Evolutionary conservation across 2,888 invertebrate genomes (phyloP).

Genomic region (Trimorus sp.): DNA sequence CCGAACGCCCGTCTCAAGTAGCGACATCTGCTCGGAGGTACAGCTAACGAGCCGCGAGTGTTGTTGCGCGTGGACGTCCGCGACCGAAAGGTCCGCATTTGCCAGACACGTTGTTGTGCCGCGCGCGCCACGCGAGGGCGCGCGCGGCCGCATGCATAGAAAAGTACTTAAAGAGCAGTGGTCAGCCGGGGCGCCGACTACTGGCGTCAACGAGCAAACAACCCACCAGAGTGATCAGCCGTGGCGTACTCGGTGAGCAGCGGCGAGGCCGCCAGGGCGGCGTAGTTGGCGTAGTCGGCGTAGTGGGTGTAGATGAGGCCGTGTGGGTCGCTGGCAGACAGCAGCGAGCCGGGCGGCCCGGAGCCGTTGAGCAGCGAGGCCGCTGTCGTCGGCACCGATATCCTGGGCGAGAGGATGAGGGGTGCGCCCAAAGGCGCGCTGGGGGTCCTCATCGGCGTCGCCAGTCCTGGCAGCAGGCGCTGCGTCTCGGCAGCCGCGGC

Average conservation of each 20-base stretch:
- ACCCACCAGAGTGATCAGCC: conserved; percentile 98
- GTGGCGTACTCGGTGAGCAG: conserved; percentile 91
- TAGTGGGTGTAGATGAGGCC: conserved; percentile 94
- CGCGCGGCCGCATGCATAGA: conserved; percentile 46
- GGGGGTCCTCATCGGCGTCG: conserved; percentile 85
- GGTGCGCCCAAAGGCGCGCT: conserved; percentile 94
- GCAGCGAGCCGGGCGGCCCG: conserved; percentile 85
- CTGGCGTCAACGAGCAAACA: conserved; percentile 90
- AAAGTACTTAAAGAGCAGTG: conserved; percentile 43
- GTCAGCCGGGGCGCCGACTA: conserved; percentile 80
- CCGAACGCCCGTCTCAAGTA: too few relatives aligned
- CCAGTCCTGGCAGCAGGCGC: conserved; percentile 87
- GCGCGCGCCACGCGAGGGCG: conserved; percentile 17
- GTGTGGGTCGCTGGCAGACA: conserved; percentile 88
- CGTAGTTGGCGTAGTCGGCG: conserved; percentile 95
- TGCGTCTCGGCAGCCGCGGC: conserved; percentile 92
- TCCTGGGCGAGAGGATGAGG: conserved; percentile 94
- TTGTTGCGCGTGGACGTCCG: conserved; percentile 11
- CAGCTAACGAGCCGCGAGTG: conserved; percentile 2
- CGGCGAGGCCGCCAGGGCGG: conserved; percentile 90
- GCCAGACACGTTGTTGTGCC: conserved; percentile 61
- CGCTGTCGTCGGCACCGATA: conserved; percentile 91
- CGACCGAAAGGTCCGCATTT: conserved; percentile 47
- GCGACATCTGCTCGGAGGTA: too few relatives aligned
- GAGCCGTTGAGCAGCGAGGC: conserved; percentile 85